Evolutionary conservation across 2,888 invertebrate species (phyloP).

Genomic region (Cynaeus angustus): DNA sequence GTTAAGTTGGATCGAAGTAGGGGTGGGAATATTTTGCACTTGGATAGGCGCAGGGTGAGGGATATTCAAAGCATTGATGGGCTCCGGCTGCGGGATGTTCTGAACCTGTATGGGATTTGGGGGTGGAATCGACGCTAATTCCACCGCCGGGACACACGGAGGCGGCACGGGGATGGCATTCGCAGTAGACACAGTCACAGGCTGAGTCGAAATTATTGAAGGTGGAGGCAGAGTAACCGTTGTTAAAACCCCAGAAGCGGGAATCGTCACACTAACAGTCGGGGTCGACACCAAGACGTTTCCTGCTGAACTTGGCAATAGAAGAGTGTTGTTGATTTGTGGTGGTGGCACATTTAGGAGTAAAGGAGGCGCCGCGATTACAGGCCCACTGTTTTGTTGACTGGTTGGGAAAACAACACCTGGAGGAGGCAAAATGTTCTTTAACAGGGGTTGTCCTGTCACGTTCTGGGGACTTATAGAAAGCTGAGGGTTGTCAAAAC

Average conservation of each 20-base stretch:
- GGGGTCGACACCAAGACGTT: constrained; percentile 57
- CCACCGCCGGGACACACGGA: constrained; percentile 66
- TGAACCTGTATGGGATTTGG: constrained; percentile 71
- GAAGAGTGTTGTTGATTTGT: constrained; percentile 59
- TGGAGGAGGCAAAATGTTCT: constrained; percentile 58
- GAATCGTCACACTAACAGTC: constrained; percentile 55
- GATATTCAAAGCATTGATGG: constrained; percentile 73
- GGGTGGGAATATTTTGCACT: constrained; percentile 77
- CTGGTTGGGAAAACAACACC: constrained; percentile 50
- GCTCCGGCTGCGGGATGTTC: constrained; percentile 73
- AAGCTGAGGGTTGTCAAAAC: constrained; percentile 53
- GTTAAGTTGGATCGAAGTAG: constrained; percentile 76
- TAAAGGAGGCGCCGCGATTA: constrained; percentile 67
- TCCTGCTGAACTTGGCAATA: constrained; percentile 52
- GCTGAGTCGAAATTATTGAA: constrained; percentile 40
- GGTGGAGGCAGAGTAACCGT: constrained; percentile 67
- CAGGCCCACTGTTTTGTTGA: constrained; percentile 56
- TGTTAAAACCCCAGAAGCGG: constrained; percentile 62
- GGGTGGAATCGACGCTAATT: constrained; percentile 70
- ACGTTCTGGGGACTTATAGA: constrained; percentile 62
- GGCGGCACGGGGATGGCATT: constrained; percentile 62
- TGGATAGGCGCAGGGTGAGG: constrained; percentile 72
- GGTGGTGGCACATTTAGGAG: constrained; percentile 69
- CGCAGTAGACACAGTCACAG: constrained; percentile 42
- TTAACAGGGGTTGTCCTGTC: constrained; percentile 66